Percentiles rank a stretch among this genome's conserved stretches.
These are phyloP conservation scores for Temnothorax nylanderi DNA, from an alignment of 1,140 invertebrate genomes.

Conservation along the genomic window DNA sequence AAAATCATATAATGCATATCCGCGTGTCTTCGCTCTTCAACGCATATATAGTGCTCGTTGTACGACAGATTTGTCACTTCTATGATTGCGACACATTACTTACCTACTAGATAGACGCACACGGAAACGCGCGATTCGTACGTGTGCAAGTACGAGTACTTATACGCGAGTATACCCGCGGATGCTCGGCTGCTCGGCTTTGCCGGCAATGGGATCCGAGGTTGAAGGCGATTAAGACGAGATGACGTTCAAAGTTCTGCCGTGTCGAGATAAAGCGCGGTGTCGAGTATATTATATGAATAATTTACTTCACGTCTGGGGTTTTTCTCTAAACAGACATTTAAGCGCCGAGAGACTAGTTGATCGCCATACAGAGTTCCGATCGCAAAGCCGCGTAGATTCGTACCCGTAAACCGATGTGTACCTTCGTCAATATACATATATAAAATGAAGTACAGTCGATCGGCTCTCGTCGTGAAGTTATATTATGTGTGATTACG, in stretches of 20 bases:
- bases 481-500: not conserved
- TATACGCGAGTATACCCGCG: slow-evolving; percentile 52
- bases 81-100: slow-evolving; percentile 75
- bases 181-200: slow-evolving; percentile 39
- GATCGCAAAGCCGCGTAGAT: not conserved
- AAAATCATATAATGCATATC: slow-evolving; percentile 43
- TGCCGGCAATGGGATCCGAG: slow-evolving; percentile 54
- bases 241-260: slow-evolving; percentile 40
- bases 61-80: slow-evolving; percentile 75
- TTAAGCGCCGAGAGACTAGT: not conserved
- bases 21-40: slow-evolving; percentile 42
- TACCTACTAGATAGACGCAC: slow-evolving; percentile 72
- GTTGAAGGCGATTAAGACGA: slow-evolving; percentile 49
- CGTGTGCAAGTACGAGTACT: slow-evolving; percentile 53
- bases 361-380: not conserved
- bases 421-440: not conserved
- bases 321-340: slow-evolving; percentile 20
- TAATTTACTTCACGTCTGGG: not conserved
- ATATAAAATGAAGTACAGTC: not conserved
- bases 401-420: not conserved
- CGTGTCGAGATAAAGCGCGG: not conserved
- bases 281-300: not conserved
- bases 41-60: slow-evolving; percentile 59
- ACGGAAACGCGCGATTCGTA: slow-evolving; percentile 38
- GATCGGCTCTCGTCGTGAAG: not conserved